phyloP scores from a whole-genome alignment of 2,113 vertebrate species.

The Maccullochella peelii region DNA sequence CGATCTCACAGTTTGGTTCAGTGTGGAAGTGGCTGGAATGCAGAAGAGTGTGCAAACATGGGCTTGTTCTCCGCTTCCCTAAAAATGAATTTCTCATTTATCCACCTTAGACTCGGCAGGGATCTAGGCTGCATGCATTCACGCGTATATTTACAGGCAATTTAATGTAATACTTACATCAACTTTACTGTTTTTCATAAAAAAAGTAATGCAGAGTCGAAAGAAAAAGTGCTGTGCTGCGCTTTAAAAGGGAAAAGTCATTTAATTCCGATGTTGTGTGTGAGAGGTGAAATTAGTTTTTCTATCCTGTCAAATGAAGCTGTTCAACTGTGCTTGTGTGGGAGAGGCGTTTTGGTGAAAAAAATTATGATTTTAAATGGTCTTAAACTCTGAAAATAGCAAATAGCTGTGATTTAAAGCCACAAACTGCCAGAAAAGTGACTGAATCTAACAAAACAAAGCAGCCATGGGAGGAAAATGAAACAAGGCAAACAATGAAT shows the following conservation, averaged over 20 bases:
- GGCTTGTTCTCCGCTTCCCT: slow-evolving; percentile 8
- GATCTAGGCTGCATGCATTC: slow-evolving; percentile 15
- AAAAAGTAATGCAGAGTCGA: slow-evolving; percentile 31
- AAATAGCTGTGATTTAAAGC: slow-evolving; percentile 14
- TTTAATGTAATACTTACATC: slow-evolving; percentile 64
- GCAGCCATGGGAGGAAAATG: slow-evolving; percentile 4
- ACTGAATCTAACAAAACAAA: not conserved
- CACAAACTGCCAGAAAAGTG: slow-evolving; percentile 25
- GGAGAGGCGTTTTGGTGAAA: slow-evolving; percentile 16
- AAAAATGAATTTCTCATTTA: slow-evolving; percentile 37
- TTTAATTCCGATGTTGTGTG: slow-evolving; percentile 61
- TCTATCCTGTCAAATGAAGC: slow-evolving; percentile 60
- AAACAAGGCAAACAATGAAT: slow-evolving; percentile 37
- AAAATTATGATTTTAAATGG: slow-evolving; percentile 38
- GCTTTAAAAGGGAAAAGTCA: slow-evolving; percentile 57
- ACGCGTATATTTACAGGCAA: slow-evolving; percentile 58
- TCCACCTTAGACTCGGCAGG: slow-evolving; percentile 5
- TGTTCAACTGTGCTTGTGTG: not conserved
- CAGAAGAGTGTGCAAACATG: slow-evolving; percentile 29
- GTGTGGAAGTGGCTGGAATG: slow-evolving; percentile 31
- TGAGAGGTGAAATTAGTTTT: slow-evolving; percentile 72
- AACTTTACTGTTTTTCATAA: slow-evolving; percentile 59
- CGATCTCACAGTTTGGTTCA: slow-evolving; percentile 34
- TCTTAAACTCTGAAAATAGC: slow-evolving; percentile 14
- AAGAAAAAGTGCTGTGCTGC: slow-evolving; percentile 53